phyloP scores from a whole-genome alignment of 2,797 vertebrate genomes.

The Onychomys leucogaster region DNA sequence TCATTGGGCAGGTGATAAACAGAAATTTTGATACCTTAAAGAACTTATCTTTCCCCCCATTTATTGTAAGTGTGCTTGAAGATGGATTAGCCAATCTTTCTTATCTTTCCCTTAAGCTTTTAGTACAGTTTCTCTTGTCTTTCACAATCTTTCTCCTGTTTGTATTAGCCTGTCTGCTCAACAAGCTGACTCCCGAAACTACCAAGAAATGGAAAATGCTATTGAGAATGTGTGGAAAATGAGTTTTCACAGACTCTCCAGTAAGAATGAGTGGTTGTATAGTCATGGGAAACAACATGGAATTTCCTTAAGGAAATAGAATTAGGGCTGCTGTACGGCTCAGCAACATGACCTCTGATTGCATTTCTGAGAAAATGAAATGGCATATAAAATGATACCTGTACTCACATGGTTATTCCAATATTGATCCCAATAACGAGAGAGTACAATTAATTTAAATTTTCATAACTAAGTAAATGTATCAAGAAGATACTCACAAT shows the following conservation, averaged over 20 bases:
- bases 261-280: background rate
- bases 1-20: background rate
- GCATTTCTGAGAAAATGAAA: background rate
- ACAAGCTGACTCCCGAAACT: background rate
- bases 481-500: background rate
- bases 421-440: background rate
- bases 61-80: background rate
- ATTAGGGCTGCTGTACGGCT: background rate
- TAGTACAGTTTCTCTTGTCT: background rate
- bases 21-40: background rate
- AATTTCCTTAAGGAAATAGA: background rate
- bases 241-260: rapidly evolving
- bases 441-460: background rate
- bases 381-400: background rate
- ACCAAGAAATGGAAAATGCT: background rate
- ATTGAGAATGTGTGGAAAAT: background rate
- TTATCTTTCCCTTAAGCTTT: background rate
- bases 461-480: background rate
- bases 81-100: background rate
- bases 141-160: background rate
- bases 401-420: background rate
- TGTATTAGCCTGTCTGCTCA: background rate
- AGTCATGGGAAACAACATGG: background rate
- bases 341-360: background rate
- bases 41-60: rapidly evolving